These are phyloP conservation scores for Lochmaea capreae DNA, from an alignment of 2,888 invertebrate species.

Conservation along the genomic window DNA sequence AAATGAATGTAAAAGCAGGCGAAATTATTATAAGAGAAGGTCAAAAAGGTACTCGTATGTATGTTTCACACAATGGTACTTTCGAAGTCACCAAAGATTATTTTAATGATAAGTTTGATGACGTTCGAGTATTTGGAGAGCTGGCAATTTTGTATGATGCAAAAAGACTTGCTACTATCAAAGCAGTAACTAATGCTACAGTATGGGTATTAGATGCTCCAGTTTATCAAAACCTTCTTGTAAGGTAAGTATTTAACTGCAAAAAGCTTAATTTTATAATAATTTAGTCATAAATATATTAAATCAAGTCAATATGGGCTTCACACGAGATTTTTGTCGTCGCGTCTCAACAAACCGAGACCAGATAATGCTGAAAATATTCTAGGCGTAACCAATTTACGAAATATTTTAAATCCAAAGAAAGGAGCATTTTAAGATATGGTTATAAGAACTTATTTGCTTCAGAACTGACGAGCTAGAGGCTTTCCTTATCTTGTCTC, in stretches of 20 bases:
- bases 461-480: too few relatives aligned
- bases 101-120: slow-evolving; percentile 69
- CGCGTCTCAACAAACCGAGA: too few relatives aligned
- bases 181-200: slow-evolving; percentile 82
- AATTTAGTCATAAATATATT: too few relatives aligned
- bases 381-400: too few relatives aligned
- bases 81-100: slow-evolving; percentile 81
- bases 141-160: slow-evolving; percentile 75
- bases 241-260: slow-evolving; percentile 67
- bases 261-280: too few relatives aligned
- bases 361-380: too few relatives aligned
- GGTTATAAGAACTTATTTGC: too few relatives aligned
- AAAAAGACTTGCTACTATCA: slow-evolving; percentile 83
- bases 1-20: slow-evolving; percentile 51
- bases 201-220: slow-evolving; percentile 90
- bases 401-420: too few relatives aligned
- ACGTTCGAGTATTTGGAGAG: slow-evolving; percentile 89
- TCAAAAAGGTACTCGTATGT: slow-evolving; percentile 79
- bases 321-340: too few relatives aligned
- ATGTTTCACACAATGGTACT: slow-evolving; percentile 85
- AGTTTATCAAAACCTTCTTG: slow-evolving; percentile 90
- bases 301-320: too few relatives aligned
- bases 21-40: slow-evolving; percentile 60
- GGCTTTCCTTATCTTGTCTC: not conserved
- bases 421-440: too few relatives aligned